A percentile compares a stretch with the other conserved stretches of the same genome.
Evolutionary conservation across 2,888 invertebrate species (phyloP).

Genomic region (Aphidoletes aphidimyza): DNA sequence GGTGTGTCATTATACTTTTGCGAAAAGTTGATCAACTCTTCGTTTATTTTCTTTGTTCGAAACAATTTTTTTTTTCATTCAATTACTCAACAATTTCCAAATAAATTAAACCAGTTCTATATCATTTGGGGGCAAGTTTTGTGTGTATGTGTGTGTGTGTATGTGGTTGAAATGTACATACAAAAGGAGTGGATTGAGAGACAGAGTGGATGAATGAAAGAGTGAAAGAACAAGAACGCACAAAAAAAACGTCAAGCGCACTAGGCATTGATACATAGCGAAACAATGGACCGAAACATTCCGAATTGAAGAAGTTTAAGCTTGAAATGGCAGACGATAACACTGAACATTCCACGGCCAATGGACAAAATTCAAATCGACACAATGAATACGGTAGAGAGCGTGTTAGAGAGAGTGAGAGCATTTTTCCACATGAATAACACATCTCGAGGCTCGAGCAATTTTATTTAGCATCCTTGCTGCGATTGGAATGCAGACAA

Average conservation of each 20-base stretch:
- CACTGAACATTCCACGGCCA: conserved; percentile 9
- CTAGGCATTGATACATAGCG: neutral
- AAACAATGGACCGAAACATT: conserved; percentile 19
- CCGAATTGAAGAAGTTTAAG: neutral
- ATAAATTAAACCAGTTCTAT: neutral
- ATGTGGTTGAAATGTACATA: no score
- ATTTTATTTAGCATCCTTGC: neutral
- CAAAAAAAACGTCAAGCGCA: no score
- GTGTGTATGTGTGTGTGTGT: no score
- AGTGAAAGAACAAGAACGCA: no score
- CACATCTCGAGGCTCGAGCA: neutral
- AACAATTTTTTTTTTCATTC: neutral
- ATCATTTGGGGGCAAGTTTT: no score
- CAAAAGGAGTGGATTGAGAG: no score
- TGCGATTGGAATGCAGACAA: neutral
- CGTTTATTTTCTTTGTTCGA: neutral
- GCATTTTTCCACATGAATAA: conserved; percentile 18
- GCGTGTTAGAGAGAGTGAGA: no score
- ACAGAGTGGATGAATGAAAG: no score
- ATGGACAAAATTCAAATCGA: conserved; percentile 47
- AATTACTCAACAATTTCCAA: conserved; percentile 35
- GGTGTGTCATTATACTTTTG: neutral
- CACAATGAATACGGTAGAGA: conserved; percentile 9
- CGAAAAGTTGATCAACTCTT: neutral
- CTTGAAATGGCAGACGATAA: neutral